Conservation (phyloP, 2,888 invertebrate genomes). For the Scelioninae gen. 1 region DNA sequence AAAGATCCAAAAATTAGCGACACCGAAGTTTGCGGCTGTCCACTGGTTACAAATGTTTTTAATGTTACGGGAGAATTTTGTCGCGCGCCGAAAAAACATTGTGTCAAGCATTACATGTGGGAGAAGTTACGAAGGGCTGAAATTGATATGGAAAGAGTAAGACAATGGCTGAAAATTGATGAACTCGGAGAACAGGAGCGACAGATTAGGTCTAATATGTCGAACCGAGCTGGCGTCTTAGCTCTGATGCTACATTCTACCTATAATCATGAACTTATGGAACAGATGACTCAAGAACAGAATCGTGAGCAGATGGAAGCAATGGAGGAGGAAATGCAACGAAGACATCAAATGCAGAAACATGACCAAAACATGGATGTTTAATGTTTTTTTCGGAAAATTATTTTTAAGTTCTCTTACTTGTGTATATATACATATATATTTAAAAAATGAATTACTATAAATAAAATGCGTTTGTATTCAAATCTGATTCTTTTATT, state of each 20-base stretch:
- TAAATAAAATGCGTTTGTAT: no score
- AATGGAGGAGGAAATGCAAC: conserved; percentile 84
- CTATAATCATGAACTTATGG: conserved; percentile 96
- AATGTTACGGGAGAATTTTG: conserved; percentile 94
- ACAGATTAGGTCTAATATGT: conserved; percentile 90
- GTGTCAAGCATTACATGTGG: conserved; percentile 97
- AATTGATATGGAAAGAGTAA: conserved; percentile 96
- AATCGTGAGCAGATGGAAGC: conserved; percentile 85
- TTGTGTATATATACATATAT: no score
- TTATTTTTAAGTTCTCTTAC: no score
- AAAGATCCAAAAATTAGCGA: conserved; percentile 96
- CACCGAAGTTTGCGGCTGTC: conserved; percentile 96
- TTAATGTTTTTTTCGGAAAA: not conserved
- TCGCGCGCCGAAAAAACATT: conserved; percentile 93
- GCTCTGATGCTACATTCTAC: conserved; percentile 98
- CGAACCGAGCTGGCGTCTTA: conserved; percentile 94
- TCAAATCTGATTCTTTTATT: no score
- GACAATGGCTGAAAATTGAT: conserved; percentile 96
- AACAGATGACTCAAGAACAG: conserved; percentile 87
- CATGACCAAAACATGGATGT: conserved; percentile 33
- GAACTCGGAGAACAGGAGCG: conserved; percentile 97
- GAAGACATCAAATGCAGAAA: conserved; percentile 74
- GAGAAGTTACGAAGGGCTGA: conserved; percentile 97
- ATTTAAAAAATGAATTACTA: no score
- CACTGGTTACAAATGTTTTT: conserved; percentile 93